Evolutionary conservation across 2,797 vertebrate genomes (phyloP).

Genomic region (Bufotes viridis): DNA sequence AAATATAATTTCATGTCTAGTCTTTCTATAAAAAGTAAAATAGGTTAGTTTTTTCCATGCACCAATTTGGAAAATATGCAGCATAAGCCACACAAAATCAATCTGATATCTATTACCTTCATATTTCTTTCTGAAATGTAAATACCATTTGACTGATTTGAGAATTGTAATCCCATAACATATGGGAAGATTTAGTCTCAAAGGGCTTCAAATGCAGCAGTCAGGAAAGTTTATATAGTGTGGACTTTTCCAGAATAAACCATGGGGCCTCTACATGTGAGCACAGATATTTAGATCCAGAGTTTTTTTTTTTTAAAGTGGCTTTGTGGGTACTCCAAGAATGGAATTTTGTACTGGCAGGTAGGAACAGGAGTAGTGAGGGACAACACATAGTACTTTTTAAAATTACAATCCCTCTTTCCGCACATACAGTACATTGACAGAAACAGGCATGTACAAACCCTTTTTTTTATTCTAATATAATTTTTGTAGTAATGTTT

Average conservation of each 20-base stretch:
- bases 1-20: constrained; percentile 1
- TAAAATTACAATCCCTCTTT: neutral
- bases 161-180: constrained; percentile 36
- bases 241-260: constrained; percentile 6
- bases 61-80: constrained; percentile 38
- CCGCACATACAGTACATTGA: too few species aligned
- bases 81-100: constrained; percentile 42
- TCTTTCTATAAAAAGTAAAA: constrained; percentile 19
- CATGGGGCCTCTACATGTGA: neutral
- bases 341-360: neutral
- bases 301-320: neutral
- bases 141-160: constrained; percentile 46
- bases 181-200: constrained; percentile 50
- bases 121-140: constrained; percentile 37
- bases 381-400: neutral
- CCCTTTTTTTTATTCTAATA: too few species aligned
- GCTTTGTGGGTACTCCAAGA: neutral
- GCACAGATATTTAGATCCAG: neutral
- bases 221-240: constrained; percentile 39
- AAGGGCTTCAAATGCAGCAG: constrained; percentile 32
- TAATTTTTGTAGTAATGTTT: too few species aligned
- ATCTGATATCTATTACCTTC: constrained; percentile 40
- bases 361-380: neutral
- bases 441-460: too few species aligned
- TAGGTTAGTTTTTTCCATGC: constrained; percentile 23